Base-by-base conservation (phyloP, 2,888 invertebrate genomes). In the Drosophila basisetae region DNA sequence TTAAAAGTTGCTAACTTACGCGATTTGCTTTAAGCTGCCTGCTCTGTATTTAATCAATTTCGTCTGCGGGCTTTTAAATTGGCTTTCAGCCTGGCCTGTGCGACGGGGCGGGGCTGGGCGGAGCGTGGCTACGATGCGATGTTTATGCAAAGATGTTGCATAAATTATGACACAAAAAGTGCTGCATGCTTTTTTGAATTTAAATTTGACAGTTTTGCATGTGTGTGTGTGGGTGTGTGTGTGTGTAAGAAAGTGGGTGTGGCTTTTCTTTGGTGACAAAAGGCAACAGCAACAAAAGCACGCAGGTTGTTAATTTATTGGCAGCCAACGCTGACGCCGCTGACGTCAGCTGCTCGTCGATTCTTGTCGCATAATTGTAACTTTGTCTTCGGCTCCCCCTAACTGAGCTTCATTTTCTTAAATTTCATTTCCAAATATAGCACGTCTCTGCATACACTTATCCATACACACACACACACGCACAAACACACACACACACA, bases 351-450 rank as follows among this genome's bases (percentile, higher is more conserved):
- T 68, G 65, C 65, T 60, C 49, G 50, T 49, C 25, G 13, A 28
- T 43, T 39, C 31, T 43, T 22, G 50, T 65, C 13, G 37, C 53
- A 52, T 25, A 49, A 43, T 64, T 68, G 60, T 13, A 61, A 64
- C 39, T 50, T 73, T 60, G 56, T 53, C 31, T 61, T 60, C 62
- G 25, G 31, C 33, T 54, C 53, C 37, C 35, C 13, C 28, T 30
- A 37, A 25, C 52, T 37, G 61, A 50, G 74, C 73, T 70, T 65
- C 56, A 72, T 65, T 78, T 80, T 71, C 83, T 86, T 84, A 78
- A 88, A 86, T 84, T 88, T 83, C 72, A 84, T 84, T 88, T 86
- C 73, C 83, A 84, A 86, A 86, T 86, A 80, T 82, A 77, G 83
- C 88, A 84, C 79, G 84, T 85, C 70, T 70, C 39, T 62, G 64